Percentiles rank a stretch among this genome's conserved stretches.
These are phyloP conservation scores for Drosophila triauraria DNA, from an alignment of 1,140 invertebrate species.

Conservation along the genomic window DNA sequence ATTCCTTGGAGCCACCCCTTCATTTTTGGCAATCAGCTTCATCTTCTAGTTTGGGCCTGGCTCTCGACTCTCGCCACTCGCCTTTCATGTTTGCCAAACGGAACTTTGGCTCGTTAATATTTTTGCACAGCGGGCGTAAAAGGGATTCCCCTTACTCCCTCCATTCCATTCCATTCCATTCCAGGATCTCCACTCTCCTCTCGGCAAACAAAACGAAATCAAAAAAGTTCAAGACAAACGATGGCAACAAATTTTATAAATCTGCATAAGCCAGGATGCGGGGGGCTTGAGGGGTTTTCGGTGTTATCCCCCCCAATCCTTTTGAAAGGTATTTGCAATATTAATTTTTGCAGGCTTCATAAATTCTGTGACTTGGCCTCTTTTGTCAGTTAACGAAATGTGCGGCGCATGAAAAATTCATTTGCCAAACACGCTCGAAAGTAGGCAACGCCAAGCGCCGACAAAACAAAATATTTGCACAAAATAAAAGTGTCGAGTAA, in stretches of 20 bases:
- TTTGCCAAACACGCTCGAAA: constrained; percentile 59
- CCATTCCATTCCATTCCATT: neutral
- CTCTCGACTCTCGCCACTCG: neutral
- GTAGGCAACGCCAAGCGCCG: constrained; percentile 52
- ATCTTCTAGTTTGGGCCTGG: constrained; percentile 25
- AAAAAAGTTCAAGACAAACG: constrained; percentile 49
- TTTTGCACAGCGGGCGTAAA: constrained; percentile 55
- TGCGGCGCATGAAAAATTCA: constrained; percentile 64
- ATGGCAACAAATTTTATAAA: constrained; percentile 55
- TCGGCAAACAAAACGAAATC: constrained; percentile 27
- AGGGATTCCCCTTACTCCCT: constrained; percentile 7
- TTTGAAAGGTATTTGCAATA: constrained; percentile 62
- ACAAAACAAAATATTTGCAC: constrained; percentile 42
- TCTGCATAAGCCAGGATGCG: constrained; percentile 31
- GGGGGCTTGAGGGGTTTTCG: no score
- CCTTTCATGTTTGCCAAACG: constrained; percentile 63
- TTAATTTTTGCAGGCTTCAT: constrained; percentile 59
- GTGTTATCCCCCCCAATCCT: constrained; percentile 13
- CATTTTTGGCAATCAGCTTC: constrained; percentile 66
- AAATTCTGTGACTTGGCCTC: constrained; percentile 55
- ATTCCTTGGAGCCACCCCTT: constrained; percentile 4
- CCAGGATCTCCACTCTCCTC: neutral
- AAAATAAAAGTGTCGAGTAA: constrained; percentile 55
- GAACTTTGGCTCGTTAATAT: constrained; percentile 74
- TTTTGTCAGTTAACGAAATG: constrained; percentile 43